Conservation (phyloP, 2,797 vertebrate genomes). For the Dipus sagitta region DNA sequence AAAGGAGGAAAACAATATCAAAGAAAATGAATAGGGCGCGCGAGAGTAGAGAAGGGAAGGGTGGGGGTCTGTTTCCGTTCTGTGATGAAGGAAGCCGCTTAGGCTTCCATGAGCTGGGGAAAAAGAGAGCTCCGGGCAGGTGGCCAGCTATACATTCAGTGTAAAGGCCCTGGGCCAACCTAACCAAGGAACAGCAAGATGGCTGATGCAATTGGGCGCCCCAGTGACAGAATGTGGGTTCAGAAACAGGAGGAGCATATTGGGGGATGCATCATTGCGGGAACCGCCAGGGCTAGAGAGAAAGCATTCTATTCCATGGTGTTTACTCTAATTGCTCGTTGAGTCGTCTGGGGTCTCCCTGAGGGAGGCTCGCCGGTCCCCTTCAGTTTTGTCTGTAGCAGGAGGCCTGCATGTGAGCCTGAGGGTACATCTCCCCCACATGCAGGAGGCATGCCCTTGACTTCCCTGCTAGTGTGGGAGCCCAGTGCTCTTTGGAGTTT, state of each 20-base stretch:
- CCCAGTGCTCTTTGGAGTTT: background rate
- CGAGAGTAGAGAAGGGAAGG: background rate
- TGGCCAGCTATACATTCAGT: fast-evolving
- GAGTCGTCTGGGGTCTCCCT: background rate
- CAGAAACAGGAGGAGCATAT: background rate
- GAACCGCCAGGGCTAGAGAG: background rate
- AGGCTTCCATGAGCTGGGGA: background rate
- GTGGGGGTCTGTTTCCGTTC: background rate
- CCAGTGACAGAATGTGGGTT: background rate
- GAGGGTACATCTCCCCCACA: fast-evolving
- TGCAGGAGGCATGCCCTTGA: background rate
- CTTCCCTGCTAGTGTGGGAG: background rate
- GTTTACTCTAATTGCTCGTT: background rate
- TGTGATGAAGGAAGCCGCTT: background rate
- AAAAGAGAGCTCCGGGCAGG: background rate
- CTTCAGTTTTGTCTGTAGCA: fast-evolving
- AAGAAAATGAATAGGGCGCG: background rate
- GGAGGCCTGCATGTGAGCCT: background rate
- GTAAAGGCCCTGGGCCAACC: background rate
- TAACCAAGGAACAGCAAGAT: background rate
- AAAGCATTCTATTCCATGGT: background rate
- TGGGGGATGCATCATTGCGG: fast-evolving
- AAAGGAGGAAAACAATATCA: background rate
- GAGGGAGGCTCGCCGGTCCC: background rate
- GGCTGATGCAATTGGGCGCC: background rate